Conservation (phyloP, 2,797 vertebrate genomes). For the Chrosomus eos region DNA sequence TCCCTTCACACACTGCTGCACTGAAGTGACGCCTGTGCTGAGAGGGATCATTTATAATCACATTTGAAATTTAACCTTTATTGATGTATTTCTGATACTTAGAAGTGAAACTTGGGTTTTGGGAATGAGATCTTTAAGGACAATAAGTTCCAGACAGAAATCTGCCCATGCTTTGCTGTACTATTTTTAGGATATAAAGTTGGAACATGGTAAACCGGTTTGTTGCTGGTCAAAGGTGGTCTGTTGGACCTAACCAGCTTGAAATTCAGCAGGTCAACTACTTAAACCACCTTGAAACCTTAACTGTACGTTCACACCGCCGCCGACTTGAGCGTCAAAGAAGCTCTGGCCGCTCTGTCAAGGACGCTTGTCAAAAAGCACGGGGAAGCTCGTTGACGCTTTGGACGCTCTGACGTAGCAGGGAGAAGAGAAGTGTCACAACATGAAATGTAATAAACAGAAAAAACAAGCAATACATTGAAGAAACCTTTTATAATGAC, state of each 20-base stretch:
- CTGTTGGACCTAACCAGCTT: not conserved
- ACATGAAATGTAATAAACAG: too few species aligned
- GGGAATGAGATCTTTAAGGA: not conserved
- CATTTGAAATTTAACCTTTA: slow-evolving; percentile 23
- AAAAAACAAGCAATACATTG: too few species aligned
- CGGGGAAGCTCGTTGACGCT: too few species aligned
- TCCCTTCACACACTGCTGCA: slow-evolving; percentile 75
- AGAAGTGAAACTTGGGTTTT: not conserved
- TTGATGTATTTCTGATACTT: not conserved
- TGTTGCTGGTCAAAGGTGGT: not conserved
- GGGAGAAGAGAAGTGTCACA: too few species aligned
- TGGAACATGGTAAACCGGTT: not conserved
- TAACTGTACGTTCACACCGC: too few species aligned
- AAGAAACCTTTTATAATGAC: too few species aligned
- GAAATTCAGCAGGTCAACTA: not conserved
- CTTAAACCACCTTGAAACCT: not conserved
- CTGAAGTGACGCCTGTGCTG: slow-evolving; percentile 84
- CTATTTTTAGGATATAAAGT: not conserved
- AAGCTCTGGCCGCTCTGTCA: too few species aligned
- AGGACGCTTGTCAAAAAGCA: too few species aligned
- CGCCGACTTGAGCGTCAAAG: too few species aligned
- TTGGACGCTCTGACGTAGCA: too few species aligned
- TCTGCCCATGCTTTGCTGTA: not conserved
- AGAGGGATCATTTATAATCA: slow-evolving; percentile 48
- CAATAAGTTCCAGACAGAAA: not conserved